Evolutionary conservation across 2,113 vertebrate genomes (phyloP), one percentile per base, ranked within the genome.

Genomic region (human (Homo sapiens)): DNA sequence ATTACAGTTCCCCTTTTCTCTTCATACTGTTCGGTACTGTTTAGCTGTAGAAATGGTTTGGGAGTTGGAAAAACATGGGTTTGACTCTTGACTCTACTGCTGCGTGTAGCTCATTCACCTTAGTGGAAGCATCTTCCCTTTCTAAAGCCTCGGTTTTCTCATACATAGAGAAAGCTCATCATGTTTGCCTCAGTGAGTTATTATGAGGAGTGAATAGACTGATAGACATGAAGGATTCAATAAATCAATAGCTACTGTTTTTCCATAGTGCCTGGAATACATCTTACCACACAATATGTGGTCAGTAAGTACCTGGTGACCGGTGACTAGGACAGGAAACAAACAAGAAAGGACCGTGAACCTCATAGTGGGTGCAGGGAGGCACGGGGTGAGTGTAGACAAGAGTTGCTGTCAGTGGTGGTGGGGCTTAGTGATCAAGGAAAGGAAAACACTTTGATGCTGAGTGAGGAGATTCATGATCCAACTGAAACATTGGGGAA

Each of bases 11-110:
- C 57, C 18, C 76, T 94, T 91, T 70, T 66, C 64, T 82, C 73
- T 91, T 91, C 76, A 52, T 6, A 35, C 20, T 2, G 12, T 86
- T 86, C 68, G 57, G 27, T 89, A 20, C 38, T 35, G 57, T 50
- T 98, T 89, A 70, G 57, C 78, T 72, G 38, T 25, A 91, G 64
- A 59, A 94, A 45, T 38, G 73, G 35, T 79, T 55, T 86, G 38
- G 72, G 78, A 57, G 48, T 78, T 86, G 27, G 30, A 17, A 87
- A 82, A 94, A 85, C 64, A 55, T 79, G 68, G 22, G 48, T 70
- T 95, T 94, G 40, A 86, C 40, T 75, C n/a, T 95, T 86, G 83
- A 35, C 45, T 90, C 32, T n/a, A 0, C 79, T 90, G 25, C 70
- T 93, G 95, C 55, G 17, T 93, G 8, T 48, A 16, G 10, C 38